Evolutionary conservation across 2,797 vertebrate genomes (phyloP), one percentile per base, ranked within the genome.

Genomic region (Periophthalmus magnuspinnatus): DNA sequence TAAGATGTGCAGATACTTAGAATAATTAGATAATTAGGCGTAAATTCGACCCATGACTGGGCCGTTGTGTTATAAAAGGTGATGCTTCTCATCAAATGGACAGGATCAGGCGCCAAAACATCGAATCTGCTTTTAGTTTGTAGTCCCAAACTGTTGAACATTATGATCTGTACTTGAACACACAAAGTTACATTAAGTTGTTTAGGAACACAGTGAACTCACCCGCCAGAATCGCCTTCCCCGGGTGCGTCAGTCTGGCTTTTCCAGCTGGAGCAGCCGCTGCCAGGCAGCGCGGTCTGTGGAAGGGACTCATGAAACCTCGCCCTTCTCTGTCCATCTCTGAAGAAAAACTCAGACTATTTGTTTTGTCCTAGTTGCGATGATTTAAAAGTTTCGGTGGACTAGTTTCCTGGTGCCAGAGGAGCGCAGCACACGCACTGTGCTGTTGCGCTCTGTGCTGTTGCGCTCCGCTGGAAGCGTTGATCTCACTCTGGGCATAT

Each of bases 211-310:
- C 1, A 8, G 32, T 34, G 19, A 68, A 76, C 88, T 86, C 83
- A 97, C 97, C 97, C 93, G 97, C 97, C 78, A 98, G 86, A 63
- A 98, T 98, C 10, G 97, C 97, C 78, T 99, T 98, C 48, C 97
- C 97, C 1, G 96, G 97, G 76, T 98, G 97, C 56, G 96, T 98
- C 77, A 97, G 90, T 81, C 95, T 96, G 70, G 95, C 91, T 77
- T 93, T 95, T n/a, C 92, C 94, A 13, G 92, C 86, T 3, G 95
- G 91, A 34, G 96, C 94, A 0, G 96, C 94, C 0, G 96, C 95
- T 2, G 92, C 89, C 85, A 96, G 86, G 83, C 91, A 87, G 64
- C 90, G 83, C n/a, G 88, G 88, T 80, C 79, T 71, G 80, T 50
- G 47, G 13, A 91, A 88, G 0, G 87, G 90, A 75, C 70, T 84